Evolutionary conservation across 1,140 invertebrate genomes (phyloP), one percentile per base, ranked within the genome.

Genomic region (Diorhabda elongata): DNA sequence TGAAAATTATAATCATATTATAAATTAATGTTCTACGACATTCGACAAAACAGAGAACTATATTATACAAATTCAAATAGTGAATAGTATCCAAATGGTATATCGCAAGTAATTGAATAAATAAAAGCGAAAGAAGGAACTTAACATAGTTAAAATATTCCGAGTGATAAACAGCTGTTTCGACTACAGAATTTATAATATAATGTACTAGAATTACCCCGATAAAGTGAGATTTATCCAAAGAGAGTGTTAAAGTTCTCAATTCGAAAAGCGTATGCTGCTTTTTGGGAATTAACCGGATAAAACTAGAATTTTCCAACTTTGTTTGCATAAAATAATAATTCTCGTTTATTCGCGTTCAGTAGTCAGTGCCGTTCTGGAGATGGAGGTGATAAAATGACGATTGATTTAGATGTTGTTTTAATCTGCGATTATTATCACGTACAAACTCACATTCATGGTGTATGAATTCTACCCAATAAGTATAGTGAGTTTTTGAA

Each of bases 391-490:
- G 5, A 9, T 52, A 52, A 52, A 9, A 52, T 9, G n/a, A 60
- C n/a, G 59, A 60, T 5, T 60, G 59, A 60, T 60, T 60, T 60
- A 60, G 59, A n/a, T 6, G 5, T 5, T 60, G n/a, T 60, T 42
- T 60, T 26, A 60, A 60, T 6, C 5, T 7, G 11, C 45, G 45
- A 52, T 60, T 60, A n/a, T 5, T 60, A n/a, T 60, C 11, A 42
- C 59, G 59, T n/a, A 60, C 4, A 60, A 6, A 60, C 59, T 5
- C 59, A 60, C 4, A 60, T 60, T 6, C 5, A n/a, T 60, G 5
- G 4, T 60, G 59, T 7, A 60, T 60, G 59, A 60, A 60, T 60
- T 60, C n/a, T 60, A 60, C 59, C 5, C 59, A 60, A 60, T 26
- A 26, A 26, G 26, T 60, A 60, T n/a, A 60, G 59, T 60, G 59